Conservation (phyloP, 2,797 vertebrate species). For the Arnoldichthys spilopterus region DNA sequence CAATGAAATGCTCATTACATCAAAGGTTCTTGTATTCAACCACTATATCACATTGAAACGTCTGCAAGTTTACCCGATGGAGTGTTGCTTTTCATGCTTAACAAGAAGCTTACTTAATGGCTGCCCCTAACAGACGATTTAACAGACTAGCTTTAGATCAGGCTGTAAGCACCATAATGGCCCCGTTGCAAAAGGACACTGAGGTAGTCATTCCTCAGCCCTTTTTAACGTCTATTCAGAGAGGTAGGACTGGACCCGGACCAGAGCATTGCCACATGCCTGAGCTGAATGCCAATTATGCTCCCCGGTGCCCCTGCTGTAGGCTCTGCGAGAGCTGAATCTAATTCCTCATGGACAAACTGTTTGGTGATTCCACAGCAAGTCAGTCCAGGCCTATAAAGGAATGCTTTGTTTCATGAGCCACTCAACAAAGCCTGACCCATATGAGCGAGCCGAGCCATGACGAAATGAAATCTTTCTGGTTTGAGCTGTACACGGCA, state of each 20-base stretch:
- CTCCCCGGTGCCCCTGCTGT: neutral
- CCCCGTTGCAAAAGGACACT: neutral
- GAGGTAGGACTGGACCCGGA: conserved; percentile 3
- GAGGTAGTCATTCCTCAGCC: neutral
- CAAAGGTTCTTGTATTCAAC: neutral
- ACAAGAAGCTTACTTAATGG: neutral
- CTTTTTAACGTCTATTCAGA: neutral
- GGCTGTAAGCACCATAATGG: neutral
- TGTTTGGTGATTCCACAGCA: neutral
- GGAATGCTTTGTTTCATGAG: neutral
- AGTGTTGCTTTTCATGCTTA: neutral
- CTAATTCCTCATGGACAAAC: conserved; percentile 4
- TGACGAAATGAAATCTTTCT: neutral
- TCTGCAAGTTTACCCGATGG: neutral
- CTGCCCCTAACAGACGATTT: neutral
- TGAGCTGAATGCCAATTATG: conserved; percentile 18
- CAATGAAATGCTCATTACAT: neutral
- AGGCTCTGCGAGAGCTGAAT: conserved; percentile 3
- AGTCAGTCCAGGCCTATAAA: neutral
- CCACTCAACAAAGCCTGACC: neutral
- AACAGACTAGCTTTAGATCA: no score
- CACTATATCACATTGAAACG: neutral
- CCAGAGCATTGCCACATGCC: neutral
- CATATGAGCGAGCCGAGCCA: neutral
- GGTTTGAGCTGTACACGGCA: neutral